phyloP scores from a whole-genome alignment of 2,888 invertebrate species.

The Ophion ventricosus region DNA sequence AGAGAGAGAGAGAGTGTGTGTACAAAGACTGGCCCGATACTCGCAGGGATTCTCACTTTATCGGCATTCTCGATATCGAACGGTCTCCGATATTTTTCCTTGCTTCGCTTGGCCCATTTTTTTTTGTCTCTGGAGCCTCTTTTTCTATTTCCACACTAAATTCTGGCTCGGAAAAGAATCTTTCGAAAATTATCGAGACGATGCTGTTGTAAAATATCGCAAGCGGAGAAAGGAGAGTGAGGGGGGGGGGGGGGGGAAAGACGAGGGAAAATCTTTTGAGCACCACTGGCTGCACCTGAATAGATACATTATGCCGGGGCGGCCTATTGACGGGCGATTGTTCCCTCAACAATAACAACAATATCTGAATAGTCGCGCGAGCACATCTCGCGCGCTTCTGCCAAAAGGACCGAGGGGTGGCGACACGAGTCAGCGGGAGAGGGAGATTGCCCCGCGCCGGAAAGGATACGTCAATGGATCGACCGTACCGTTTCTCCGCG shows the following conservation, averaged over 20 bases:
- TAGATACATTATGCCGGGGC: constrained; percentile 83
- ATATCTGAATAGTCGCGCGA: constrained; percentile 82
- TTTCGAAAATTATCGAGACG: neutral
- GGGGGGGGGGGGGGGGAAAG: no score
- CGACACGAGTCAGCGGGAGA: constrained; percentile 15
- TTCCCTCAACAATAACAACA: constrained; percentile 83
- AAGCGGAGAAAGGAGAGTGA: constrained; percentile 58
- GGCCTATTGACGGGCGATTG: constrained; percentile 83
- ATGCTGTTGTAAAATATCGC: neutral
- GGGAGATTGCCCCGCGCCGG: constrained; percentile 58
- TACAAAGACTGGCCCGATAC: constrained; percentile 57
- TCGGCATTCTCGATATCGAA: neutral
- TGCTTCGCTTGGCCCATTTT: no score
- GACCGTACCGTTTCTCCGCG: constrained; percentile 1
- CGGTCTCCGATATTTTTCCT: no score
- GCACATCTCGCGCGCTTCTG: constrained; percentile 78
- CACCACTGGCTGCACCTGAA: constrained; percentile 82
- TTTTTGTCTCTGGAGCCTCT: no score
- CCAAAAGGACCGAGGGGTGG: constrained; percentile 24
- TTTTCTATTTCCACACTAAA: no score
- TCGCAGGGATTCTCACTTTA: constrained; percentile 73
- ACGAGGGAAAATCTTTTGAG: constrained; percentile 76
- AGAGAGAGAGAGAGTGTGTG: constrained; percentile 14
- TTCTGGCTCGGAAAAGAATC: no score
- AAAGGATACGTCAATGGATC: constrained; percentile 59